Evolutionary conservation across 2,797 vertebrate genomes (phyloP), one percentile per base, ranked within the genome.

Genomic region (Acridotheres tristis): DNA sequence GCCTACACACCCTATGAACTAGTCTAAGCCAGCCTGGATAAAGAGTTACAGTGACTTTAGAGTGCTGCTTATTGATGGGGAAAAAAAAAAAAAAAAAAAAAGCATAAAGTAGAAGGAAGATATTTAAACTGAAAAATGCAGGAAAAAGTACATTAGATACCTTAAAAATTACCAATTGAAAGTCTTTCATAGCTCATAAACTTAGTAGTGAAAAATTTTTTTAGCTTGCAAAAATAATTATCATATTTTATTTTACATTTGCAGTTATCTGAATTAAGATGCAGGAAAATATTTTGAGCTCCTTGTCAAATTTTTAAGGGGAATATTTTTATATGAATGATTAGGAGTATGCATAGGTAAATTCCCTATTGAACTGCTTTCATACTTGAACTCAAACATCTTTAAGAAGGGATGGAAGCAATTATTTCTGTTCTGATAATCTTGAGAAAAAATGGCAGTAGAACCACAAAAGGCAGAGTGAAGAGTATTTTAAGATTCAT

Each of bases 371-470:
- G 57, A 94, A 85, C 16, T 80, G 32, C 67, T 87, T 93, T 86
- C 62, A 54, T 61, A 95, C 30, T 85, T 74, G 73, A 95, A 90
- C 67, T 92, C 57, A 65, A 90, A 43, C 11, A 85, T 71, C 72
- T 81, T 80, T 68, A 88, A 72, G 69, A 94, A 84, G 47, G 32
- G 32, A 40, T 78, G 45, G 76, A 89, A 88, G 66, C 48, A 91
- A 94, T 75, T 92, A 75, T 57, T 94, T 84, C 50, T 92, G 16
- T 94, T 92, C 76, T 71, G 79, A 91, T 88, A 80, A 93, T 85
- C 43, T 77, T 79, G 77, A 85, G 40, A 47, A 85, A 95, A 96
- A 96, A 94, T 32, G 75, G 75, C 57, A 92, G n/a, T 32, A 92
- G 48, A 91, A 71, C 42, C 67, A 85, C 72, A 92, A 78, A 91